Evolutionary conservation across 92 coral and sea anemone genomes (phyloP), one percentile per base, ranked within the genome.

Genomic region (Palythoa grandis): DNA sequence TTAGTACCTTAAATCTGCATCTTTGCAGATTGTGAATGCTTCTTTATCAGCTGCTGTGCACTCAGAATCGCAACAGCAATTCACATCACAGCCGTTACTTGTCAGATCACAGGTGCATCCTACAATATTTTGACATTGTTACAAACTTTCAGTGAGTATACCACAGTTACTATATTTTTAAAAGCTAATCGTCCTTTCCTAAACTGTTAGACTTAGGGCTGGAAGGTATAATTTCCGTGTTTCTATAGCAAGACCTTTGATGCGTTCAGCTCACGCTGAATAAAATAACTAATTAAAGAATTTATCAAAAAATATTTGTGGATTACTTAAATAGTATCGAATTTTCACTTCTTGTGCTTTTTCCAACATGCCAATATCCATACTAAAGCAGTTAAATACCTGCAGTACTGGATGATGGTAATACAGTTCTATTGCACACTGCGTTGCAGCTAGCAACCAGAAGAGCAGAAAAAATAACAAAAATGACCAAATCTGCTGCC

Each of bases 61-160:
- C 78, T 97, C 99, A 23, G 86, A 82, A 88, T 97, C 99, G 90
- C 99, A 97, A 24, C 99, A 97, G 70, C 99, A 97, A 72, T 97
- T 97, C 60, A 86, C 69, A 88, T 97, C 98, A 76, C 99, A 97
- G 23, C 92, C 94, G 92, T 95, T 95, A 43, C 95, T 98, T 78
- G 93, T 91, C 83, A 97, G 83, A 85, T 97, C 99, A 86, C 99
- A 97, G 29, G 93, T 91, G 70, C 99, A 97, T 16, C 97, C 99
- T 97, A 63, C 8, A 29, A 43, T 3, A 3, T 5, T 43, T 43
- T 43, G 50, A 8, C 7, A 43, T 29, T 29, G 35, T 3, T 67
- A 23, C 39, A 67, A 67, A 23, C 72, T 67, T 60, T 60, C 20
- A 29, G 35, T 14, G 20, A 14, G 19, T 60, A 60, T 4, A 12